A percentile compares a stretch with the other conserved stretches of the same genome.
These are phyloP conservation scores for Aculops lycopersici DNA, from an alignment of 1,140 invertebrate genomes.

Conservation along the genomic window DNA sequence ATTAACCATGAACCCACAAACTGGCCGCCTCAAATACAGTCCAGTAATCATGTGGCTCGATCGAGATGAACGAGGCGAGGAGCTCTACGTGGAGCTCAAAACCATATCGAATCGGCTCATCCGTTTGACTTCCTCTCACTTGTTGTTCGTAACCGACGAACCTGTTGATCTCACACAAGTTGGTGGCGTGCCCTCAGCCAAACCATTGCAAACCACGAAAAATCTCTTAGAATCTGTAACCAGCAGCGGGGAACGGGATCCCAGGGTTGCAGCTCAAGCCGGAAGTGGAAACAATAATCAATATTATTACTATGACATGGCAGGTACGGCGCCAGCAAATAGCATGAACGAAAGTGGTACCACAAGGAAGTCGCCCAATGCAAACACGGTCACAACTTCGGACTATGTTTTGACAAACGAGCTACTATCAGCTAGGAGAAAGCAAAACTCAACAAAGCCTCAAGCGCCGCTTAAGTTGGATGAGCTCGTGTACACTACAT, in stretches of 20 bases:
- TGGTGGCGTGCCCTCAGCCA: background rate
- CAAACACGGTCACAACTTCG: too few relatives aligned
- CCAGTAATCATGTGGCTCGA: slow-evolving; percentile 68
- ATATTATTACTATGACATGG: slow-evolving; percentile 13
- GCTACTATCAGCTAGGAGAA: too few relatives aligned
- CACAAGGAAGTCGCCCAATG: background rate
- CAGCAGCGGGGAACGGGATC: too few relatives aligned
- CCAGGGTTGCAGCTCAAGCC: background rate
- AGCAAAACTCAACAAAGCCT: too few relatives aligned
- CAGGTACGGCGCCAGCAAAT: background rate
- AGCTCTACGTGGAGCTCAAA: slow-evolving; percentile 22
- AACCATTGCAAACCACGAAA: slow-evolving; percentile 1
- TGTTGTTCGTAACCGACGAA: slow-evolving; percentile 22
- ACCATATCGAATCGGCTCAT: slow-evolving; percentile 32
- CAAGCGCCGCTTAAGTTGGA: too few relatives aligned
- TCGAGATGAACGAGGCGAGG: slow-evolving; percentile 22
- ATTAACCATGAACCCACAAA: slow-evolving; percentile 28
- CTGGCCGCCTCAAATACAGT: slow-evolving; percentile 35
- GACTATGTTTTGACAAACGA: too few relatives aligned
- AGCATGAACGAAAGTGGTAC: background rate
- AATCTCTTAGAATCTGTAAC: too few relatives aligned
- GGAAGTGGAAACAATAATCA: background rate
- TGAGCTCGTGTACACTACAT: slow-evolving; percentile 7
- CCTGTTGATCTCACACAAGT: background rate
- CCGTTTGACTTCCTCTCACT: slow-evolving; percentile 48